Conservation (phyloP, 2,113 vertebrate species). For the Prietella phreatophila region DNA sequence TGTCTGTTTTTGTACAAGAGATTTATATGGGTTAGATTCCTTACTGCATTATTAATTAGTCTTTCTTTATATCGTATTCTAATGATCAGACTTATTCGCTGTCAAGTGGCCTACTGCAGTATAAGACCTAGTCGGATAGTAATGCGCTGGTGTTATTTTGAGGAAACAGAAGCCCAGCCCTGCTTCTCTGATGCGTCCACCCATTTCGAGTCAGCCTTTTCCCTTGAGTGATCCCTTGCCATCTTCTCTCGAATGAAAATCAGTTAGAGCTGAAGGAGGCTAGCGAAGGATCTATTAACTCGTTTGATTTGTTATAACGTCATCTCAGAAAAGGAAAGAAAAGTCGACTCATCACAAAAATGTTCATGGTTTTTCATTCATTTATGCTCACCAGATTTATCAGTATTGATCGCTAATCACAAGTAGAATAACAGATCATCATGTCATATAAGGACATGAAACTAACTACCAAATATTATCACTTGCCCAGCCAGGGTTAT, state of each 20-base stretch:
- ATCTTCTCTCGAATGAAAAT: constrained; percentile 73
- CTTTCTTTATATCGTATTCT: not conserved
- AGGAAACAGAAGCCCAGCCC: constrained; percentile 51
- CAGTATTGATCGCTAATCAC: not conserved
- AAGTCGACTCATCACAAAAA: not conserved
- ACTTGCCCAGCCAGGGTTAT: not conserved
- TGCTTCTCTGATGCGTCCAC: constrained; percentile 64
- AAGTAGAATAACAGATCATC: not conserved
- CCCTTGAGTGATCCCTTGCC: constrained; percentile 70
- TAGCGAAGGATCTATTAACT: constrained; percentile 66
- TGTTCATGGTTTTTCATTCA: not conserved
- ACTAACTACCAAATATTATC: not conserved
- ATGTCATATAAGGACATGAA: not conserved
- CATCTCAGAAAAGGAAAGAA: constrained; percentile 10
- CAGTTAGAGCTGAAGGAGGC: constrained; percentile 69
- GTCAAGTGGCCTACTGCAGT: constrained; percentile 3
- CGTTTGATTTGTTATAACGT: not conserved
- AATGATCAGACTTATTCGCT: not conserved
- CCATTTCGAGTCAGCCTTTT: constrained; percentile 62
- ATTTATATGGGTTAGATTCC: not conserved
- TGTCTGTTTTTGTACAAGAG: not conserved
- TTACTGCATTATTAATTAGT: constrained; percentile 6
- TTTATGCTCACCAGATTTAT: not conserved
- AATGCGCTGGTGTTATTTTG: constrained; percentile 36
- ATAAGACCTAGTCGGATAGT: not conserved